These are phyloP conservation scores for Clytia hemisphaerica DNA, from an alignment of 30 jellyfish, hydroid and myxozoan species.

Conservation along the genomic window DNA sequence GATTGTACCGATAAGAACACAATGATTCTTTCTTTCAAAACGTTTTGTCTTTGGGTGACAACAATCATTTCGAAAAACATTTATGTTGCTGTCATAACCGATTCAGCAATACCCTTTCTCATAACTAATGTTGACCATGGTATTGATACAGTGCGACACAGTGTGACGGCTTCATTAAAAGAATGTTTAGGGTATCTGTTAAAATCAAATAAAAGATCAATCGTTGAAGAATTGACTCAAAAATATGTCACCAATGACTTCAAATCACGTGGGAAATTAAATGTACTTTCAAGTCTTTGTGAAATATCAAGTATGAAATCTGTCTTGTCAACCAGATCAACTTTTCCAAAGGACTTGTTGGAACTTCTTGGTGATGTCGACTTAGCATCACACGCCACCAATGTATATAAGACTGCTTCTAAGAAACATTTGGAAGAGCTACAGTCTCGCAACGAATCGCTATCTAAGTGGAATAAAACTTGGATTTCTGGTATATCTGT, in stretches of 20 bases:
- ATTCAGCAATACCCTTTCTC: slow-evolving; percentile 29
- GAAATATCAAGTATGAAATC: slow-evolving; percentile 21
- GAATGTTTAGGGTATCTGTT: slow-evolving; percentile 27
- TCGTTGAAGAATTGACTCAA: not conserved
- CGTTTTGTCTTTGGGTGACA: slow-evolving; percentile 44
- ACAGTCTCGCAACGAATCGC: not conserved
- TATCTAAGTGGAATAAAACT: slow-evolving; percentile 32
- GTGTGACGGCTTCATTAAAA: slow-evolving; percentile 41
- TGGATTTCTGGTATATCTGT: slow-evolving; percentile 64
- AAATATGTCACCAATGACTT: slow-evolving; percentile 33
- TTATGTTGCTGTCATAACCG: slow-evolving; percentile 13
- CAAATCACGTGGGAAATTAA: slow-evolving; percentile 51
- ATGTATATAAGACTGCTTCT: slow-evolving; percentile 55
- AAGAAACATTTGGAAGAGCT: slow-evolving; percentile 32
- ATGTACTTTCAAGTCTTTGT: slow-evolving; percentile 24
- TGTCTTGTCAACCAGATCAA: slow-evolving; percentile 18
- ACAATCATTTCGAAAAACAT: slow-evolving; percentile 31
- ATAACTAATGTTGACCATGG: slow-evolving; percentile 60
- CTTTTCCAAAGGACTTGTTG: slow-evolving; percentile 41
- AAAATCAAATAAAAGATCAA: not conserved
- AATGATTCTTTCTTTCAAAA: slow-evolving; percentile 48
- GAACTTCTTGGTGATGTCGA: slow-evolving; percentile 53
- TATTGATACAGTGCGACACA: slow-evolving; percentile 82
- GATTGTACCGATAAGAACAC: slow-evolving; percentile 46
- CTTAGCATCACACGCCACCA: slow-evolving; percentile 61